Evolutionary conservation across 2,797 vertebrate species (phyloP), one percentile per base, ranked within the genome.

Genomic region (Cyclopterus lumpus): DNA sequence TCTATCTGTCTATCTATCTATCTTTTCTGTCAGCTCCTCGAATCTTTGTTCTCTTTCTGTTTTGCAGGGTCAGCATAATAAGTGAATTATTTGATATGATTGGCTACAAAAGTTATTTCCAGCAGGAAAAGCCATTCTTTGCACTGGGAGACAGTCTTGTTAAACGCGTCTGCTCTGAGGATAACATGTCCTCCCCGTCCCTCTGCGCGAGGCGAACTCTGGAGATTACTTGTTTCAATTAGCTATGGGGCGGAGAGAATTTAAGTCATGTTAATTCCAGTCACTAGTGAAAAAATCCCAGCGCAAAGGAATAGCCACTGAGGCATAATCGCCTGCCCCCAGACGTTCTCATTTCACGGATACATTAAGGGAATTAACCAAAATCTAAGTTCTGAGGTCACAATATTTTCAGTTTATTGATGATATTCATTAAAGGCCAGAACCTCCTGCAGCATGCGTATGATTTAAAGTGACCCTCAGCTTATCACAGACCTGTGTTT

Each of bases 181-280:
- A 91, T 86, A 88, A 89, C 89, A 82, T 49, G 86, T 75, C 73
- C 73, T 75, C 58, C 71, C 59, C 60, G 15, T 80, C 73, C 88
- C 81, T 71, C 71, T 67, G 65, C 63, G 71, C 82, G 81, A 75
- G 82, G 66, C 78, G 63, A 84, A 86, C 92, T 81, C 87, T 12
- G 69, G 91, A 93, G 91, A 93, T 93, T 93, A 93, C 88, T 88
- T 83, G 80, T 93, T 94, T 94, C 93, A 94, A 94, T 94, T 93
- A 93, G 92, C 88, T 79, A 87, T 77, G 85, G 89, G 89, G 90
- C 42, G 73, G 83, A 84, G 82, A 90, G 83, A 90, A 90, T 92
- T 86, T 90, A 92, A 93, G 88, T 83, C 88, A 90, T 89, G 87
- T 85, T 93, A 92, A 93, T 93, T 93, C 90, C 86, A 87, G 87